phyloP scores from a whole-genome alignment of 2,797 vertebrate species.

The Thamnophis elegans region DNA sequence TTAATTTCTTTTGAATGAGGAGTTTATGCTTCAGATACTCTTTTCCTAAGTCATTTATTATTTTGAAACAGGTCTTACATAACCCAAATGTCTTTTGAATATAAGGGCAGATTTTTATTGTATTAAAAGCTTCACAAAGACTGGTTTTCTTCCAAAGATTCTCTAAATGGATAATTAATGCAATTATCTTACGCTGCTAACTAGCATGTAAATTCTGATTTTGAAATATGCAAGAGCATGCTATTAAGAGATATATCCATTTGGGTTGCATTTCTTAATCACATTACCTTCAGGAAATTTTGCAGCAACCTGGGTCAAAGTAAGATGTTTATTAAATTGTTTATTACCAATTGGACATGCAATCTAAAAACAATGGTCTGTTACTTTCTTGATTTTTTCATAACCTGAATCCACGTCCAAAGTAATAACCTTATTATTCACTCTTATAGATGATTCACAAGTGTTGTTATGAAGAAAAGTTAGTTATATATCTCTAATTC shows the following conservation, averaged over 20 bases:
- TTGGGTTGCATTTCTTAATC: neutral
- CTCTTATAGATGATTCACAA: neutral
- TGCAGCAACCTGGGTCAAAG: neutral
- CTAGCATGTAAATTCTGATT: neutral
- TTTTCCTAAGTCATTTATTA: neutral
- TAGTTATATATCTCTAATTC: neutral
- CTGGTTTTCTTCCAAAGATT: neutral
- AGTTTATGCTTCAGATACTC: neutral
- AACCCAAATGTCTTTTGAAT: neutral
- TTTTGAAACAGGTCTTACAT: neutral
- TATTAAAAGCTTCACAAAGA: neutral
- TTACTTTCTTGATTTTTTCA: neutral
- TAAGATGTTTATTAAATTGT: neutral
- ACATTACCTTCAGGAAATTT: neutral
- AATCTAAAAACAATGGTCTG: neutral
- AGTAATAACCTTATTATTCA: neutral
- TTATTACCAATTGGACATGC: neutral
- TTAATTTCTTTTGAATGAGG: neutral
- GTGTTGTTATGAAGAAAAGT: neutral
- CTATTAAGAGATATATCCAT: neutral
- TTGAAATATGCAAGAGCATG: neutral
- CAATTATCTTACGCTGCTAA: neutral
- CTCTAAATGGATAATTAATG: neutral
- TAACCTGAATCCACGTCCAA: neutral
- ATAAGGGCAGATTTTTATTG: neutral